phyloP scores from a whole-genome alignment of 1,140 invertebrate species.

The Cheumatopsyche charites region DNA sequence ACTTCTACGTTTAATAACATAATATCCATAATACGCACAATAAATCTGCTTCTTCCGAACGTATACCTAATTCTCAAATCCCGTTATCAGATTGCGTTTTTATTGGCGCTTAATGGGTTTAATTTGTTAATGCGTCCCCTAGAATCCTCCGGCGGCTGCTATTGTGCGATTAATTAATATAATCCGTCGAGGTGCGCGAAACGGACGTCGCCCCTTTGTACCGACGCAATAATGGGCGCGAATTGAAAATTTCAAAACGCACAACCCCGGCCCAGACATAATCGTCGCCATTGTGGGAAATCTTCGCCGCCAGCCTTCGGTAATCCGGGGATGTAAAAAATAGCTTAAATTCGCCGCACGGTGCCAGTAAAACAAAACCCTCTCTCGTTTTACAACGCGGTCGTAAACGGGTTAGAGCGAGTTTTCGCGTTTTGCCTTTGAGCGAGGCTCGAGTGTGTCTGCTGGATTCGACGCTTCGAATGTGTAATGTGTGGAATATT shows the following conservation, averaged over 20 bases:
- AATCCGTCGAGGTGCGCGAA: background rate
- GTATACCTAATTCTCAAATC: too few relatives aligned
- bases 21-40: too few relatives aligned
- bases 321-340: constrained; percentile 11
- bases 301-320: too few relatives aligned
- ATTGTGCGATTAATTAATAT: constrained; percentile 24
- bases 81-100: constrained; percentile 20
- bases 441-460: too few relatives aligned
- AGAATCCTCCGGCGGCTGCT: background rate
- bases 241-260: background rate
- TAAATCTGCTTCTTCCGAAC: too few relatives aligned
- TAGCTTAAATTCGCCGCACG: constrained; percentile 16
- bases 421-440: too few relatives aligned
- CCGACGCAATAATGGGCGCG: background rate
- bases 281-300: too few relatives aligned
- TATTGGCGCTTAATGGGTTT: constrained; percentile 24
- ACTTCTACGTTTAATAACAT: too few relatives aligned
- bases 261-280: background rate
- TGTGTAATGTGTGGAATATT: constrained; percentile 23
- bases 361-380: constrained; percentile 25
- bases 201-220: background rate
- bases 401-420: background rate
- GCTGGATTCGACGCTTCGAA: too few relatives aligned
- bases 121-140: constrained; percentile 10
- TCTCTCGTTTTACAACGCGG: constrained; percentile 30